phyloP scores from a whole-genome alignment of 2,113 vertebrate species.

The Gallinago undulata region DNA sequence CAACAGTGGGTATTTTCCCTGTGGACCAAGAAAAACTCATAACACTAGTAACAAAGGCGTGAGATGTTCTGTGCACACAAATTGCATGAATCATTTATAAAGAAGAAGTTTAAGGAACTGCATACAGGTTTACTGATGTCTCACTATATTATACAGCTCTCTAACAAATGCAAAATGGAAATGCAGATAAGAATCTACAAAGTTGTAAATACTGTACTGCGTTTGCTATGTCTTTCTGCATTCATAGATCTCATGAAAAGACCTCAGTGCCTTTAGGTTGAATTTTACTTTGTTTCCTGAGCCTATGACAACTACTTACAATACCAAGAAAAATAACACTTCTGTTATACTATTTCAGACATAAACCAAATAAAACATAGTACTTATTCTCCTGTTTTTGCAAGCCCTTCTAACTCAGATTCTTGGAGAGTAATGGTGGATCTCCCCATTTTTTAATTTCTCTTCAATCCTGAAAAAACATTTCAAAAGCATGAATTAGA shows the following conservation, averaged over 20 bases:
- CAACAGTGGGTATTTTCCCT: neutral
- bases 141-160: neutral
- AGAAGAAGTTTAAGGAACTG: neutral
- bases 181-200: neutral
- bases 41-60: neutral
- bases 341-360: constrained; percentile 27
- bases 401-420: neutral
- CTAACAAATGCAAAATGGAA: constrained; percentile 6
- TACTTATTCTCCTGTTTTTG: constrained; percentile 48
- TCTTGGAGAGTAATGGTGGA: neutral
- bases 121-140: neutral
- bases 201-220: constrained; percentile 44
- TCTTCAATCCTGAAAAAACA: constrained; percentile 46
- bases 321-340: neutral
- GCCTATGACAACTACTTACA: neutral
- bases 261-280: constrained; percentile 26
- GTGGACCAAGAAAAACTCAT: neutral
- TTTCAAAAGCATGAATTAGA: constrained; percentile 77
- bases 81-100: neutral
- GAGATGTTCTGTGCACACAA: neutral
- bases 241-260: constrained; percentile 30
- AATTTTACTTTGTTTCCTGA: constrained; percentile 12
- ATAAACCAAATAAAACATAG: constrained; percentile 22
- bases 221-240: constrained; percentile 3
- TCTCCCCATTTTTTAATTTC: neutral